phyloP scores from a whole-genome alignment of 2,888 invertebrate genomes.

The Trichopria drosophilae region DNA sequence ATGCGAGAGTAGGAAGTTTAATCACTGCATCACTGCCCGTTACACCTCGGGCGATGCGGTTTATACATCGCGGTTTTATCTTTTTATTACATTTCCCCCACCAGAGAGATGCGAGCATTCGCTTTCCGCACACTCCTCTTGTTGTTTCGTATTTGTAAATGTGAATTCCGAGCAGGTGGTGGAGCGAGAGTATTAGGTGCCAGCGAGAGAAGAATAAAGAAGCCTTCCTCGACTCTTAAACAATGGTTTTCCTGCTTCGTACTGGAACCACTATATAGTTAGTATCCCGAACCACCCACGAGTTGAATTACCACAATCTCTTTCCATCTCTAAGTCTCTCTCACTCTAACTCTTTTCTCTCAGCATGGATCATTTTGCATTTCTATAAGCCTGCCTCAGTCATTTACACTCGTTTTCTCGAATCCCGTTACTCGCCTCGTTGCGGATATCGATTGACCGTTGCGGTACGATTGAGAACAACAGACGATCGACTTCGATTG shows the following conservation, averaged over 20 bases:
- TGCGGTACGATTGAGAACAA: too few relatives aligned
- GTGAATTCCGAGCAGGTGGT: constrained; percentile 27
- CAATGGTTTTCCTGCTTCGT: constrained; percentile 19
- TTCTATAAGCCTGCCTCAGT: too few relatives aligned
- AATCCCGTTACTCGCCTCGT: too few relatives aligned
- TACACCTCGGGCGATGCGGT: too few relatives aligned
- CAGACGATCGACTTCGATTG: too few relatives aligned
- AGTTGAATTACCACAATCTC: constrained; percentile 11
- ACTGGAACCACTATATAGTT: constrained; percentile 5
- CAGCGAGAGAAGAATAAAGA: constrained; percentile 3
- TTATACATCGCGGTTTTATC: too few relatives aligned
- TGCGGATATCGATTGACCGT: too few relatives aligned
- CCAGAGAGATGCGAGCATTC: constrained; percentile 8
- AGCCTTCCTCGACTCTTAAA: constrained; percentile 26
- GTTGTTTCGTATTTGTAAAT: constrained; percentile 5
- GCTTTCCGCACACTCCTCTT: not conserved
- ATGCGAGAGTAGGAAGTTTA: too few relatives aligned
- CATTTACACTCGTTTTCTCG: too few relatives aligned
- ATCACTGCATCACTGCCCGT: too few relatives aligned
- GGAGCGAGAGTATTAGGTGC: constrained; percentile 5
- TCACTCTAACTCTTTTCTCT: constrained; percentile 13
- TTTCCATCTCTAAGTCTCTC: constrained; percentile 3
- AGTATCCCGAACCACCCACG: constrained; percentile 23
- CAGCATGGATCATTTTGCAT: too few relatives aligned
- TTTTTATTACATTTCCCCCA: too few relatives aligned